These are phyloP conservation scores for Zosterops japonicus DNA, from an alignment of 2,113 vertebrate genomes.

Conservation along the genomic window DNA sequence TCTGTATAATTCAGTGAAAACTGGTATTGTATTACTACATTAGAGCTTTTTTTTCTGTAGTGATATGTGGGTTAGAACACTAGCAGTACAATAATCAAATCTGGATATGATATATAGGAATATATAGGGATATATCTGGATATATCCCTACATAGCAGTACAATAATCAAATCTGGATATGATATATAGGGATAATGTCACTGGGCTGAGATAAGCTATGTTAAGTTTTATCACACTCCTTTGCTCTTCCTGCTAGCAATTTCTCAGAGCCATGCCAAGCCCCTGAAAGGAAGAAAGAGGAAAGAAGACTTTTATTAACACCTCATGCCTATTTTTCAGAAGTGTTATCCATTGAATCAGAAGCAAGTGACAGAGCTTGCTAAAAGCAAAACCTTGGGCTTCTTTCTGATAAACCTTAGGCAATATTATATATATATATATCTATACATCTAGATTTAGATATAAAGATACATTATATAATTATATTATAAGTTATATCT, in stretches of 20 bases:
- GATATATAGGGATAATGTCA: background rate
- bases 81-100: background rate
- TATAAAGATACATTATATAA: background rate
- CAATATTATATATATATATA: background rate
- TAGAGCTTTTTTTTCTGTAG: background rate
- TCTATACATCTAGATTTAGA: background rate
- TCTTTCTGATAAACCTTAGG: background rate
- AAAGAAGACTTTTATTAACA: background rate
- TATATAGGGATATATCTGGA: background rate
- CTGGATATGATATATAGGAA: background rate
- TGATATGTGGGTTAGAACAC: background rate
- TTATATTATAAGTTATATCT: background rate
- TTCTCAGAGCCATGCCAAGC: background rate
- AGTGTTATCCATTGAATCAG: background rate
- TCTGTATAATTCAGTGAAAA: background rate
- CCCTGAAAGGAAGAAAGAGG: background rate
- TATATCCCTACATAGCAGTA: background rate
- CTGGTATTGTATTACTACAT: background rate
- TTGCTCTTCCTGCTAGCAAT: background rate
- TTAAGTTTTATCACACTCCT: background rate
- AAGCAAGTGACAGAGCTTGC: background rate
- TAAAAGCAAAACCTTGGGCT: background rate
- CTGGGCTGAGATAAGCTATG: background rate
- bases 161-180: background rate
- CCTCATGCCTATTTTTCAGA: background rate